Evolutionary conservation across 2,888 invertebrate genomes (phyloP), one percentile per base, ranked within the genome.

Genomic region (Resseliella maxima): DNA sequence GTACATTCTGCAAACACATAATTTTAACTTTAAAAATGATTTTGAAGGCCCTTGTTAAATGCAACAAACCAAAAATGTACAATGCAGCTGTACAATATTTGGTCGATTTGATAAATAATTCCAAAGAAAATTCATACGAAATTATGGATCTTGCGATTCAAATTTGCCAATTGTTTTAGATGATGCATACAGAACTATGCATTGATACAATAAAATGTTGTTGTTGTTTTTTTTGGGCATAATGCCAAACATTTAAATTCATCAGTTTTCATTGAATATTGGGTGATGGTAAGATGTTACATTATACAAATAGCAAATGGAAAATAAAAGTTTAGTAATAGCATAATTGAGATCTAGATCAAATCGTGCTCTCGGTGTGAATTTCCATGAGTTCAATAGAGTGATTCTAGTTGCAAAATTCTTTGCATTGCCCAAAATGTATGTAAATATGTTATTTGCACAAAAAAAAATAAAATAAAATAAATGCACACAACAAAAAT

Each of bases 261-360:
- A 50, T 6, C 8, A 50, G 12, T 41, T 41, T 12, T 41, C 41
- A 41, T 41, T 41, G 6, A 41, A 12, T 41, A 41, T 41, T 41
- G 41, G 12, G 41, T 5, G 6, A 12, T 12, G 41, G 6, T 5
- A 5, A 12, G 6, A 12, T 12, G 41, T 41, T 50, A 18, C 12
- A 50, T 50, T n/a, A n/a, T n/a, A n/a, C n/a, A n/a, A n/a, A n/a
- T n/a, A 15, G 18, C 46, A 59, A n/a, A 59, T 59, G 1, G 59
- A 59, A 59, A 59, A n/a, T 59, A 59, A 59, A 59, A 24, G 59
- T 59, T 59, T 59, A 12, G 59, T 24, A 59, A 59, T n/a, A 59
- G 59, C 24, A 21, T 24, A 59, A 45, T 12, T 45, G 12, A 24
- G 59, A 59, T 59, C 59, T 59, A 59, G 12, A 24, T 59, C 59